These are phyloP conservation scores for Nomada hirtipes DNA, from an alignment of 2,888 invertebrate genomes.

Conservation along the genomic window DNA sequence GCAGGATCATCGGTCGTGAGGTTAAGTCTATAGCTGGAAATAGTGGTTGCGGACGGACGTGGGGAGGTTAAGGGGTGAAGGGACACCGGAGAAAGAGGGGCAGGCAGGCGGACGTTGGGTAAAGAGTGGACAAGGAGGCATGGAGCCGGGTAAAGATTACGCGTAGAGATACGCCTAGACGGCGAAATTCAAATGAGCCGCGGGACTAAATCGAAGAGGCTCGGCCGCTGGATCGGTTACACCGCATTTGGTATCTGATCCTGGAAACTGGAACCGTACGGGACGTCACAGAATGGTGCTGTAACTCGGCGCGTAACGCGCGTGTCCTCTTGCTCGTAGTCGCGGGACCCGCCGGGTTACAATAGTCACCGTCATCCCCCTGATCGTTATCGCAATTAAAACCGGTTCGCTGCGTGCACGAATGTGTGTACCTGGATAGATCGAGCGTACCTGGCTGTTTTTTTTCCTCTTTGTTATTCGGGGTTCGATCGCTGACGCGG, in stretches of 20 bases:
- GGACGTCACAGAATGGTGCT: conserved; percentile 62
- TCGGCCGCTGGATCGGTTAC: conserved; percentile 77
- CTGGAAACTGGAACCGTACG: conserved; percentile 69
- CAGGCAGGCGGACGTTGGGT: background rate
- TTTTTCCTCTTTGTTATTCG: background rate
- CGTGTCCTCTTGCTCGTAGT: conserved; percentile 52
- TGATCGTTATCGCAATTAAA: conserved; percentile 67
- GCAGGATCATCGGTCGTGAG: conserved; percentile 72
- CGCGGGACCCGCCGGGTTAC: conserved; percentile 47
- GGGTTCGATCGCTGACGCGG: background rate
- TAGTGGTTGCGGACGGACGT: conserved; percentile 42
- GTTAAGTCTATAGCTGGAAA: conserved; percentile 71
- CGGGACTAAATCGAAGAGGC: conserved; percentile 72
- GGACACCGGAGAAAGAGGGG: conserved; percentile 16
- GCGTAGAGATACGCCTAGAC: conserved; percentile 72
- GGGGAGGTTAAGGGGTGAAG: background rate
- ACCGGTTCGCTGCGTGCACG: conserved; percentile 52
- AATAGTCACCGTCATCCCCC: conserved; percentile 60
- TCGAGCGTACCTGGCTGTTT: conserved; percentile 1
- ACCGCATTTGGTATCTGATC: conserved; percentile 74
- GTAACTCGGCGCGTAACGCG: conserved; percentile 64
- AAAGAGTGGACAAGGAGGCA: background rate
- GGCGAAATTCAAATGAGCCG: conserved; percentile 76
- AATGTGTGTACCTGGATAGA: background rate
- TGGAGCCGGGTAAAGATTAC: conserved; percentile 52